Evolutionary conservation across 2,888 invertebrate genomes (phyloP).

Genomic region (Tipula lateralis): DNA sequence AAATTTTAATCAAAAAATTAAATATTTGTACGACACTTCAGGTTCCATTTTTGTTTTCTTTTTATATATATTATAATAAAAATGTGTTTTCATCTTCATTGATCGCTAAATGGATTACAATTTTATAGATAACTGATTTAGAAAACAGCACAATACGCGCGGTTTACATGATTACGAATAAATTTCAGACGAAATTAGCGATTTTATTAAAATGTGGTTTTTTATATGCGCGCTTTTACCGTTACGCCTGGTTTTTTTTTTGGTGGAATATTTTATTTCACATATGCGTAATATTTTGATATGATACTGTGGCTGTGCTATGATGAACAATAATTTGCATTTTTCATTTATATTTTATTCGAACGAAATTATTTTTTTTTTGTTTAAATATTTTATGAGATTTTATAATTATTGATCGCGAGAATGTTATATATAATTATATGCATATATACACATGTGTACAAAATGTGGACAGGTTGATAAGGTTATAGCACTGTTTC

Average conservation of each 20-base stretch:
- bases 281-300: not conserved
- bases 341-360: not conserved
- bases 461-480: not conserved
- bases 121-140: not conserved
- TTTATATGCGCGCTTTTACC: not conserved
- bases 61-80: too few species aligned
- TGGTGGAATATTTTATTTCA: not conserved
- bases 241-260: not conserved
- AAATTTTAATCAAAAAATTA: slow-evolving; percentile 20
- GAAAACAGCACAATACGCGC: not conserved
- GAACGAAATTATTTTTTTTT: not conserved
- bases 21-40: slow-evolving; percentile 19
- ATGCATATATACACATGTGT: too few species aligned
- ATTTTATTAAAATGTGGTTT: not conserved
- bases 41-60: not conserved
- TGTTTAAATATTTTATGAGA: not conserved
- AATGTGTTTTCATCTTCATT: not conserved
- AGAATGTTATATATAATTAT: not conserved
- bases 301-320: not conserved
- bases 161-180: not conserved
- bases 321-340: not conserved
- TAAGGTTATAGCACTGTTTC: not conserved
- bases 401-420: not conserved
- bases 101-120: not conserved
- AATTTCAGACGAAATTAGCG: not conserved